These are phyloP conservation scores for Caenorhabditis angaria DNA, from an alignment of 2,888 invertebrate species.

Conservation along the genomic window DNA sequence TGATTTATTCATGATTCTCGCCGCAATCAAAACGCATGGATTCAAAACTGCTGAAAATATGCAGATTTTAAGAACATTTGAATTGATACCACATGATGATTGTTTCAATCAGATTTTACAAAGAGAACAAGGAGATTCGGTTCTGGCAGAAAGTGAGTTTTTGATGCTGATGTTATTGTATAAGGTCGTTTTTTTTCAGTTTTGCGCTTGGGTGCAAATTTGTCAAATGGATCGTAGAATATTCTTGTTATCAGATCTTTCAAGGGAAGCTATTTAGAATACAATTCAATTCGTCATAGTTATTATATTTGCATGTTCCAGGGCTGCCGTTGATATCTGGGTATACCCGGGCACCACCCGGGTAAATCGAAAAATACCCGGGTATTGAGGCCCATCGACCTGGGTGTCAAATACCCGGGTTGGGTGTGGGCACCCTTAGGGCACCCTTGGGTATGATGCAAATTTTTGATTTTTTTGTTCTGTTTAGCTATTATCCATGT, in stretches of 20 bases:
- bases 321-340: neutral
- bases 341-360: too few species aligned
- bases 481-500: too few species aligned
- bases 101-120: constrained; percentile 59
- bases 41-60: constrained; percentile 63
- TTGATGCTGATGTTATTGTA: too few species aligned
- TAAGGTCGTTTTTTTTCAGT: too few species aligned
- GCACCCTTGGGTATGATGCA: too few species aligned
- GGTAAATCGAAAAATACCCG: too few species aligned
- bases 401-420: too few species aligned
- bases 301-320: neutral
- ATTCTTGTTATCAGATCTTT: neutral
- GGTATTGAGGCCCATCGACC: too few species aligned
- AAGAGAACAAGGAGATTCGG: neutral
- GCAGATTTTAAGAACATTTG: constrained; percentile 63
- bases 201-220: neutral
- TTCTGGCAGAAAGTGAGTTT: too few species aligned
- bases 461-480: too few species aligned
- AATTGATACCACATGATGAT: constrained; percentile 58
- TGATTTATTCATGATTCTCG: constrained; percentile 55
- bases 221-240: neutral
- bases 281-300: neutral
- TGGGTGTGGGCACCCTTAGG: too few species aligned
- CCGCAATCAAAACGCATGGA: constrained; percentile 53
- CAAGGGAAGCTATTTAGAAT: neutral